These are phyloP conservation scores for Cerceris ruficornis DNA, from an alignment of 2,888 invertebrate genomes.

Conservation along the genomic window DNA sequence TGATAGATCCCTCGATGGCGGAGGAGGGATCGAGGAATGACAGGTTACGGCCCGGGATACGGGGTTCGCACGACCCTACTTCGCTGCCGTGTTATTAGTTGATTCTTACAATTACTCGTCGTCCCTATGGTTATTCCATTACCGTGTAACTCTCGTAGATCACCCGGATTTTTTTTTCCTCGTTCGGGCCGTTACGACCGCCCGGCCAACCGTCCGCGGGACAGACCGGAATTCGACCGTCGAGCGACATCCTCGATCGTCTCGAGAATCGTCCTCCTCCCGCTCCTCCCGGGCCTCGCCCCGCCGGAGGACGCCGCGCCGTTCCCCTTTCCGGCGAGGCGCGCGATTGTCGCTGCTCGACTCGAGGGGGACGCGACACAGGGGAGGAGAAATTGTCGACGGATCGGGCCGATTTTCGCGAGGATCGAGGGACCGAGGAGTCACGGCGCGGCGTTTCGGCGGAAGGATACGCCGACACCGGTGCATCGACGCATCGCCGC, in stretches of 20 bases:
- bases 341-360: too few species aligned
- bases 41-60: slow-evolving; percentile 76
- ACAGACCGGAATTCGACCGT: slow-evolving; percentile 12
- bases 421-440: too few species aligned
- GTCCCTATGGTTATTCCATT: slow-evolving; percentile 81
- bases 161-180: slow-evolving; percentile 58
- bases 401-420: too few species aligned
- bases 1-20: slow-evolving; percentile 76
- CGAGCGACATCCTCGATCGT: slow-evolving; percentile 43
- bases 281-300: too few species aligned
- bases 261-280: too few species aligned
- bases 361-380: too few species aligned
- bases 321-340: too few species aligned
- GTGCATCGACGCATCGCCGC: not conserved
- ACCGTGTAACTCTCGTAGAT: slow-evolving; percentile 74
- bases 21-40: slow-evolving; percentile 77
- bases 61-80: slow-evolving; percentile 80
- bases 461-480: not conserved
- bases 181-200: slow-evolving; percentile 4
- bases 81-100: slow-evolving; percentile 80
- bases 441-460: too few species aligned
- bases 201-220: slow-evolving; percentile 18
- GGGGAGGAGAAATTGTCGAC: too few species aligned
- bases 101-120: slow-evolving; percentile 81
- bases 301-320: too few species aligned